Evolutionary conservation across 2,113 vertebrate genomes (phyloP).

Genomic region (Calidris pugnax): DNA sequence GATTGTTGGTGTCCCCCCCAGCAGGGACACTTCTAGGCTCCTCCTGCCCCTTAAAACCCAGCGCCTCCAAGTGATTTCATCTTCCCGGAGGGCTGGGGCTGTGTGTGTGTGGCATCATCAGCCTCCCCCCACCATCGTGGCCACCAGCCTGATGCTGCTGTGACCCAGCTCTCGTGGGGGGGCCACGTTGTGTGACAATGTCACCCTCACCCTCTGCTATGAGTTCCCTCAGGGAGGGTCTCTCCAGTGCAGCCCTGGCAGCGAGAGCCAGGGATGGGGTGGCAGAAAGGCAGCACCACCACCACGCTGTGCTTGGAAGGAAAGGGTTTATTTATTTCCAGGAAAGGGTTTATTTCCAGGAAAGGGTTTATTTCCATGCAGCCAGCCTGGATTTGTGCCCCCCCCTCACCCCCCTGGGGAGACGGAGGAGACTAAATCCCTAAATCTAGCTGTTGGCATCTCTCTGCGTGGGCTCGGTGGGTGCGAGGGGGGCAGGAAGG

Average conservation of each 20-base stretch:
- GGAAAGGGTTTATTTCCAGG: constrained; percentile 17
- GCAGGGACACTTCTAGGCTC: background rate
- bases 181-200: background rate
- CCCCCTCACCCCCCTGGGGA: rapidly evolving
- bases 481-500: background rate
- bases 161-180: background rate
- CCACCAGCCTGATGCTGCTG: background rate
- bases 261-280: background rate
- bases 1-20: background rate
- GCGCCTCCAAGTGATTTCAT: rapidly evolving
- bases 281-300: background rate
- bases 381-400: background rate
- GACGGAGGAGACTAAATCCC: background rate
- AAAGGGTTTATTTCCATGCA: constrained; percentile 15
- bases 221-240: background rate
- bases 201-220: background rate
- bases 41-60: background rate
- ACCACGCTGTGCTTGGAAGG: background rate
- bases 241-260: background rate
- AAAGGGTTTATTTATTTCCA: constrained; percentile 26
- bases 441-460: background rate
- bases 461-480: rapidly evolving
- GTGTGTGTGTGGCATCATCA: rapidly evolving
- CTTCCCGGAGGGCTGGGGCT: background rate
- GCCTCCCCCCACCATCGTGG: rapidly evolving